These are phyloP conservation scores for Hartigia nigra DNA, from an alignment of 2,888 invertebrate species.

Conservation along the genomic window DNA sequence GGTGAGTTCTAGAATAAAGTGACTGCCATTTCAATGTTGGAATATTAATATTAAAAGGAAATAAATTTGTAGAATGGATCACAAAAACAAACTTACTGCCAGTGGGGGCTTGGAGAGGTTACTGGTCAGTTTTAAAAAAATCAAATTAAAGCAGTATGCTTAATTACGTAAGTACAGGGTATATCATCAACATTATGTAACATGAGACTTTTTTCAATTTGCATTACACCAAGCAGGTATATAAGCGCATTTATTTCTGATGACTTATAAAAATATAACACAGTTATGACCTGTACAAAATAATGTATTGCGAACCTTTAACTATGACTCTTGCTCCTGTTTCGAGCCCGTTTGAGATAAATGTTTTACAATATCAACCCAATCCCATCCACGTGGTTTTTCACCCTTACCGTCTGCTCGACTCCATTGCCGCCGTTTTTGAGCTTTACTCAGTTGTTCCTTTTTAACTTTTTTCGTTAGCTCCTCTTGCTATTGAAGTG, in stretches of 20 bases:
- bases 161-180: background rate
- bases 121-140: background rate
- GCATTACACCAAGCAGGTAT: slow-evolving; percentile 22
- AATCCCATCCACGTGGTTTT: slow-evolving; percentile 89
- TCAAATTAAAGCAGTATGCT: background rate
- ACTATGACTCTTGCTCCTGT: slow-evolving; percentile 61
- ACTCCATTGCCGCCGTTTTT: slow-evolving; percentile 91
- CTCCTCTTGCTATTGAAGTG: slow-evolving; percentile 50
- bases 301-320: slow-evolving; percentile 26
- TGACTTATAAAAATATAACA: slow-evolving; percentile 57
- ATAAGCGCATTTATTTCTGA: slow-evolving; percentile 45
- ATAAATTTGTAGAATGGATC: slow-evolving; percentile 69
- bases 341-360: slow-evolving; percentile 82
- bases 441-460: slow-evolving; percentile 90
- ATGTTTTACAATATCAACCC: slow-evolving; percentile 97
- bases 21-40: background rate
- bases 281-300: slow-evolving; percentile 48
- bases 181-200: background rate
- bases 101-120: slow-evolving; percentile 71
- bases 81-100: slow-evolving; percentile 70
- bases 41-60: background rate
- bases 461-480: slow-evolving; percentile 76
- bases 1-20: slow-evolving; percentile 31
- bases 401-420: slow-evolving; percentile 86
- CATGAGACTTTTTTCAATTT: background rate